Conservation (phyloP, 1,140 invertebrate species). For the Paraescarpia echinospica region DNA sequence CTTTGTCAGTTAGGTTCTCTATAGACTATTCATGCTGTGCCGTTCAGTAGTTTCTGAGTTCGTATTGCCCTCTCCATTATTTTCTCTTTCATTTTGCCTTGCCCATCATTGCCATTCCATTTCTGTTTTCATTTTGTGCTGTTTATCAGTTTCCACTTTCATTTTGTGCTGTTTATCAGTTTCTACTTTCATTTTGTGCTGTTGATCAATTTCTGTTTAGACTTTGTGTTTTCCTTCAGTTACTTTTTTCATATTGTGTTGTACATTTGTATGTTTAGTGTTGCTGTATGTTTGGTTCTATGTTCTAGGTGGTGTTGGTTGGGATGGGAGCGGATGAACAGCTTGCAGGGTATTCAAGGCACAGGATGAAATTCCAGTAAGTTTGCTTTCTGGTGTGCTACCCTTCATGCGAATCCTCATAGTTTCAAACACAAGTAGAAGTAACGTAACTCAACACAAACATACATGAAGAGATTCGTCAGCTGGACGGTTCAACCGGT, state of each 20-base stretch:
- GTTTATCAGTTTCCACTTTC: neutral
- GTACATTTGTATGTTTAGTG: neutral
- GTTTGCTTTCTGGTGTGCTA: neutral
- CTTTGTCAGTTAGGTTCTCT: too few species aligned
- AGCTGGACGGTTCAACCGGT: too few species aligned
- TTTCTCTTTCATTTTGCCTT: neutral
- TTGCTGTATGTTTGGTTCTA: slow-evolving; percentile 7
- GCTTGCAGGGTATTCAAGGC: slow-evolving; percentile 90
- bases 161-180: neutral
- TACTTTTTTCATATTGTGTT: neutral
- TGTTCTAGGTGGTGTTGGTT: slow-evolving; percentile 73
- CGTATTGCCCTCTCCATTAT: neutral
- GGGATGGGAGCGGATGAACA: slow-evolving; percentile 97
- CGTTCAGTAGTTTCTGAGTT: too few species aligned
- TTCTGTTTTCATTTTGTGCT: neutral
- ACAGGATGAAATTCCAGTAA: slow-evolving; percentile 67
- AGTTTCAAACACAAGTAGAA: neutral
- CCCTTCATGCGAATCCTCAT: slow-evolving; percentile 15
- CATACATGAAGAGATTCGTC: too few species aligned
- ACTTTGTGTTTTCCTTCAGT: neutral
- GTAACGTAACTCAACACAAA: too few species aligned
- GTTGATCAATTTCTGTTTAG: neutral
- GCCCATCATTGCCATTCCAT: neutral
- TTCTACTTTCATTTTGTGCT: neutral
- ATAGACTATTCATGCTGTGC: too few species aligned